Evolutionary conservation across 35 echinoderm and acorn worm species (phyloP).

Genomic region (Chiridota heheva): DNA sequence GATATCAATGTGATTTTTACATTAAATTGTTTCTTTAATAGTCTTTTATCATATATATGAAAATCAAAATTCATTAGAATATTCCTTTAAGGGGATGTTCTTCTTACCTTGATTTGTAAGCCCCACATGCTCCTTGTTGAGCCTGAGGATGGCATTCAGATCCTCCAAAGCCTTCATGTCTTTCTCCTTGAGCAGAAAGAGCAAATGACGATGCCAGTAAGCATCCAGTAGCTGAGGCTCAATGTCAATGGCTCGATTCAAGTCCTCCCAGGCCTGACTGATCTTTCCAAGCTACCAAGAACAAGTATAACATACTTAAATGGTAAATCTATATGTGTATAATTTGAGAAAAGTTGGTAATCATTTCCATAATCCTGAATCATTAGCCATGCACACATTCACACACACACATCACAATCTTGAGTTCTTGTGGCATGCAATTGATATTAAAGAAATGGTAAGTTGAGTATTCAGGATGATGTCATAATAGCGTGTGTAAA

Average conservation of each 20-base stretch:
- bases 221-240: slow-evolving; percentile 94
- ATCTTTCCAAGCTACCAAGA: slow-evolving; percentile 79
- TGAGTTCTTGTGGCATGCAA: too few species aligned
- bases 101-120: slow-evolving; percentile 93
- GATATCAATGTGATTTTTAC: too few species aligned
- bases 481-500: too few species aligned
- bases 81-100: too few species aligned
- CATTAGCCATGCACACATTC: too few species aligned
- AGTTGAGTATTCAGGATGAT: too few species aligned
- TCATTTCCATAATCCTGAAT: too few species aligned
- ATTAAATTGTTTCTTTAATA: too few species aligned
- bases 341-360: background rate
- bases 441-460: too few species aligned
- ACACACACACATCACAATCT: too few species aligned
- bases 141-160: slow-evolving; percentile 83
- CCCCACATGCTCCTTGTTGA: slow-evolving; percentile 97
- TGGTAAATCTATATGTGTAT: background rate
- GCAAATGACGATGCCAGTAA: slow-evolving; percentile 95
- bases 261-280: slow-evolving; percentile 87
- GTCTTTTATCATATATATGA: too few species aligned
- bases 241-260: slow-evolving; percentile 76
- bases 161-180: slow-evolving; percentile 86
- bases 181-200: slow-evolving; percentile 84
- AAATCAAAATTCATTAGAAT: too few species aligned
- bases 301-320: background rate